Percentiles rank a stretch among this genome's conserved stretches.
Conservation (phyloP, 2,888 invertebrate genomes). For the Rhimphoctona megacephalus region DNA sequence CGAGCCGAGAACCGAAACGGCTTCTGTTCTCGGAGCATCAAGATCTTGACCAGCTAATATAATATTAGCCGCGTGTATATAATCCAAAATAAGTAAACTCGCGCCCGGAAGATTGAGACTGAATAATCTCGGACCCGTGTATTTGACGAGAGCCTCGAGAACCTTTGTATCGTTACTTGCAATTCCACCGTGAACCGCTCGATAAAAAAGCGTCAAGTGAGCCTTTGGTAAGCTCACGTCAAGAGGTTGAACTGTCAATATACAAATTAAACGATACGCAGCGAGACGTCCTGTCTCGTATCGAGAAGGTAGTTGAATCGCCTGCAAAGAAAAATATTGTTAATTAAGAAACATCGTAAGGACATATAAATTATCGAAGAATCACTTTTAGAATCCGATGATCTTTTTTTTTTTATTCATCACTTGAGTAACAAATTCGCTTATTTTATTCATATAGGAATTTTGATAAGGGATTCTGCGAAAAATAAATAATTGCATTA, state of each 20-base stretch:
- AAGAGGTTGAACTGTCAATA: conserved; percentile 91
- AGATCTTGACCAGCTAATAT: conserved; percentile 93
- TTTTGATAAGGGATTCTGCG: no score
- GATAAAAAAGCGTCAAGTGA: conserved; percentile 92
- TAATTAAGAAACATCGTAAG: not conserved
- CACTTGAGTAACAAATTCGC: no score
- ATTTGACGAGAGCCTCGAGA: conserved; percentile 81
- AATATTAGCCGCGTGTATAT: conserved; percentile 95
- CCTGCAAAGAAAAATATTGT: conserved; percentile 82
- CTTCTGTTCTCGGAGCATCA: conserved; percentile 94
- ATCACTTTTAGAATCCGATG: not conserved
- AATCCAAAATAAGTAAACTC: conserved; percentile 93
- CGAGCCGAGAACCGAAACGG: conserved; percentile 95
- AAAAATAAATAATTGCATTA: conserved; percentile 37
- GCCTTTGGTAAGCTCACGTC: conserved; percentile 87
- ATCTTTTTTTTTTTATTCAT: not conserved
- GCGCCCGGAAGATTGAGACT: conserved; percentile 95
- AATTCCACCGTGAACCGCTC: conserved; percentile 91
- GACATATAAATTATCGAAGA: not conserved
- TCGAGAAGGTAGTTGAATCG: conserved; percentile 86
- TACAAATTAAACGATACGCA: conserved; percentile 94
- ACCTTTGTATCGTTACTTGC: conserved; percentile 85
- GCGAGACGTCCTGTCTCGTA: conserved; percentile 92
- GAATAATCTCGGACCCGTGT: conserved; percentile 93
- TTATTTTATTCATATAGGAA: no score